These are phyloP conservation scores for Oscheius onirici DNA, from an alignment of 2,888 invertebrate species.

Conservation along the genomic window DNA sequence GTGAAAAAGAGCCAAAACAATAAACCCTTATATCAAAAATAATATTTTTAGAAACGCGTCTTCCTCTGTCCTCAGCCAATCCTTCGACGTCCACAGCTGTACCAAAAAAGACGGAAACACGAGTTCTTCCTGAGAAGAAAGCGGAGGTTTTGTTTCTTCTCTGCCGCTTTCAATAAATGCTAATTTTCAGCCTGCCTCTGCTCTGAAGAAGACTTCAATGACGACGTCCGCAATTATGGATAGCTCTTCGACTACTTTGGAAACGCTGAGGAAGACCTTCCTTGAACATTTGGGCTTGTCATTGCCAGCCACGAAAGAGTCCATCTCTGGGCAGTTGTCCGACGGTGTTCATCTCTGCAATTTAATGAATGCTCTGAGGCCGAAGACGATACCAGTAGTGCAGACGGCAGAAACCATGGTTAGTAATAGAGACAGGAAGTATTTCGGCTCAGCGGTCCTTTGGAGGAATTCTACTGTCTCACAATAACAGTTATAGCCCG, in stretches of 20 bases:
- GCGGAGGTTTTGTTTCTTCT: neutral
- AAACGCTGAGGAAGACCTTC: constrained; percentile 22
- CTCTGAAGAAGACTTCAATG: constrained; percentile 17
- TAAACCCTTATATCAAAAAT: neutral
- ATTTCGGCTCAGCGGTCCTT: too few relatives aligned
- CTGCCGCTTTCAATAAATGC: neutral
- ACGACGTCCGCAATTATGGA: constrained; percentile 16
- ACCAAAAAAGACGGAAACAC: neutral
- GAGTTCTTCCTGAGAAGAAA: neutral
- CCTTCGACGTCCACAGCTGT: neutral
- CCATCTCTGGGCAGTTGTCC: constrained; percentile 24
- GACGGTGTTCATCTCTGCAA: constrained; percentile 33
- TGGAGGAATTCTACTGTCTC: too few relatives aligned
- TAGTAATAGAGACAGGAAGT: neutral
- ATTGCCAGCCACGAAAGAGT: constrained; percentile 13
- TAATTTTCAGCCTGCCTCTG: neutral
- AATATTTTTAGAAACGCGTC: neutral
- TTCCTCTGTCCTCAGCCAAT: neutral
- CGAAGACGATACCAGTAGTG: neutral
- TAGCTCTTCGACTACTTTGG: constrained; percentile 1
- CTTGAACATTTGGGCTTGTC: constrained; percentile 14
- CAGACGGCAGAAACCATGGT: constrained; percentile 15
- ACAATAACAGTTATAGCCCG: too few relatives aligned
- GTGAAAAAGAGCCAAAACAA: neutral
- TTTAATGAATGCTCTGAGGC: constrained; percentile 30